Conservation (phyloP, 1,140 invertebrate species). For the Lepidotrigona ventralis region DNA sequence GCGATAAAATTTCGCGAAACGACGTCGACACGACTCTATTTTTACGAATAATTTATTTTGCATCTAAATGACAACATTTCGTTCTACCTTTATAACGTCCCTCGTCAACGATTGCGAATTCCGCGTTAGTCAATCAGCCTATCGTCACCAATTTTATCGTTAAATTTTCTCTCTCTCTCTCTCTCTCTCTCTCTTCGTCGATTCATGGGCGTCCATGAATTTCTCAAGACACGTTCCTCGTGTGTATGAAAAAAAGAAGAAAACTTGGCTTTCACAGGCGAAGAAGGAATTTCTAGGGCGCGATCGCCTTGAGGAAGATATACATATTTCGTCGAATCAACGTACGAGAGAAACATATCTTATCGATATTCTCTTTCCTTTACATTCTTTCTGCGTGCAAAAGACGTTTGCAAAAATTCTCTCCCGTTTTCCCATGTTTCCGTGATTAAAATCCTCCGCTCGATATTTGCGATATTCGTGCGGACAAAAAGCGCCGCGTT, state of each 20-base stretch:
- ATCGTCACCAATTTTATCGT: constrained; percentile 12
- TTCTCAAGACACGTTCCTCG: not conserved
- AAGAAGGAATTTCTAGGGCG: not conserved
- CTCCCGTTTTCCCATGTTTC: not conserved
- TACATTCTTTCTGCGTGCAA: not conserved
- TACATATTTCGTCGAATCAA: constrained; percentile 8
- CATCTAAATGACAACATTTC: constrained; percentile 9
- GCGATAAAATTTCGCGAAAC: not conserved
- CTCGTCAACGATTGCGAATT: not conserved
- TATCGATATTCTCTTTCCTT: not conserved
- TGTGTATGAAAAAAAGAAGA: not conserved
- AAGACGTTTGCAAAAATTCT: not conserved
- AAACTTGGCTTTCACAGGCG: not conserved
- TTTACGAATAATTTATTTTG: not conserved
- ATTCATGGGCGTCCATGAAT: not conserved
- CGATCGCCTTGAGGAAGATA: not conserved
- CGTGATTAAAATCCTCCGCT: not conserved
- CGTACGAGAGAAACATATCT: not conserved
- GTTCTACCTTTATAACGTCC: not conserved
- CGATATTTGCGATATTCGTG: not conserved
- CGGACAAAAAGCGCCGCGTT: not conserved
- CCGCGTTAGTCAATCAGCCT: not conserved
- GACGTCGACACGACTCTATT: not conserved
- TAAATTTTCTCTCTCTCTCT: not conserved
- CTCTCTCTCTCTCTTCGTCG: not conserved